These are phyloP conservation scores for Stratiolaelaps scimitus DNA, from an alignment of 1,140 invertebrate genomes.

Conservation along the genomic window DNA sequence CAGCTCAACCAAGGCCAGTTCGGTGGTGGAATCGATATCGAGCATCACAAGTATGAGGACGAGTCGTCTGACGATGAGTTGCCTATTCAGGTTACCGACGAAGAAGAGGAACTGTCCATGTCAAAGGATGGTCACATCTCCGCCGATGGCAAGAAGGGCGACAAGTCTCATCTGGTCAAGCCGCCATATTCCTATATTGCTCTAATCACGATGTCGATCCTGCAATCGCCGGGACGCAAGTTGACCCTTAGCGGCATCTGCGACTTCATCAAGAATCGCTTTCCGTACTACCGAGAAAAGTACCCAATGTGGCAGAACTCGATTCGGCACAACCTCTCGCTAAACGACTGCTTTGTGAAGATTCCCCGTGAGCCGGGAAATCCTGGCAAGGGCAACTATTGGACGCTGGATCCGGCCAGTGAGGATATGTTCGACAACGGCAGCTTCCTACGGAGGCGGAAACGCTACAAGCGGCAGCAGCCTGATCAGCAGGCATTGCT, in stretches of 20 bases:
- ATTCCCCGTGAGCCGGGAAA: conserved; percentile 94
- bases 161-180: conserved; percentile 55
- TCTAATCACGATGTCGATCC: conserved; percentile 91
- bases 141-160: conserved; percentile 35
- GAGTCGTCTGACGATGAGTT: conserved; percentile 22
- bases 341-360: conserved; percentile 99
- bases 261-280: conserved; percentile 96
- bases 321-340: conserved; percentile 87
- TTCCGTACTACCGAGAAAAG: conserved; percentile 88
- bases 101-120: conserved; percentile 27
- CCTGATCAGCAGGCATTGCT: conserved; percentile 42
- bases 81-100: conserved; percentile 30
- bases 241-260: conserved; percentile 92
- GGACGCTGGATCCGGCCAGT: conserved; percentile 89
- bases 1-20: conserved; percentile 1
- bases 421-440: conserved; percentile 99
- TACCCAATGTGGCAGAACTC: conserved; percentile 94
- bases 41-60: conserved; percentile 17
- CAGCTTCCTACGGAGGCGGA: conserved; percentile 80
- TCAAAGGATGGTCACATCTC: conserved; percentile 28
- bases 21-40: background rate
- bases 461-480: conserved; percentile 79
- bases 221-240: conserved; percentile 92
- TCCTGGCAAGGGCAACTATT: conserved; percentile 97
- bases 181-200: conserved; percentile 97